phyloP scores from a whole-genome alignment of 2,797 vertebrate species.

The Thunnus albacares region DNA sequence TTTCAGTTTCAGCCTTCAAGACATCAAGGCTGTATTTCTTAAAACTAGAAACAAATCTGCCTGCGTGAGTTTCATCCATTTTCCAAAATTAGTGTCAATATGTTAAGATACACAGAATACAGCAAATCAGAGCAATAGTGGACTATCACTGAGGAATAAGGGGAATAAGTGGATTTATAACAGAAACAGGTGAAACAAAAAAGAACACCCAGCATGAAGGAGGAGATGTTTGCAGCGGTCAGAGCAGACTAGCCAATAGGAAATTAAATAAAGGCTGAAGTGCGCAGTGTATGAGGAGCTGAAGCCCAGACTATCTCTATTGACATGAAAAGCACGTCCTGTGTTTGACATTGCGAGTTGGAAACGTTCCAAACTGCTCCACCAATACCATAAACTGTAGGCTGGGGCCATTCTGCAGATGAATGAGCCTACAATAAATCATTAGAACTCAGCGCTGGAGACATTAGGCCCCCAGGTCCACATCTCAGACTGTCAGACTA shows the following conservation, averaged over 20 bases:
- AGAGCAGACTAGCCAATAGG: conserved; percentile 16
- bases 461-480: conserved; percentile 29
- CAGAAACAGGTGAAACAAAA: background rate
- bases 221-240: background rate
- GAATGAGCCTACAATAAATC: conserved; percentile 49
- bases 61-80: background rate
- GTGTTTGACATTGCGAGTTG: conserved; percentile 82
- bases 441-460: conserved; percentile 16
- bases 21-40: background rate
- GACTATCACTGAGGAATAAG: background rate
- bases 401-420: conserved; percentile 43
- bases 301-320: conserved; percentile 22
- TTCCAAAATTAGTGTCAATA: background rate
- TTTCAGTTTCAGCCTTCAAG: background rate
- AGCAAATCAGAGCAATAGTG: background rate
- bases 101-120: background rate
- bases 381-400: conserved; percentile 30
- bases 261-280: conserved; percentile 44
- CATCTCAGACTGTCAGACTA: conserved; percentile 36
- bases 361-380: conserved; percentile 69
- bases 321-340: conserved; percentile 69
- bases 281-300: background rate
- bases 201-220: background rate
- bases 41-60: background rate
- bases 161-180: background rate